Evolutionary conservation across 2,888 invertebrate species (phyloP).

Genomic region (Polydrusus pterygomalis): DNA sequence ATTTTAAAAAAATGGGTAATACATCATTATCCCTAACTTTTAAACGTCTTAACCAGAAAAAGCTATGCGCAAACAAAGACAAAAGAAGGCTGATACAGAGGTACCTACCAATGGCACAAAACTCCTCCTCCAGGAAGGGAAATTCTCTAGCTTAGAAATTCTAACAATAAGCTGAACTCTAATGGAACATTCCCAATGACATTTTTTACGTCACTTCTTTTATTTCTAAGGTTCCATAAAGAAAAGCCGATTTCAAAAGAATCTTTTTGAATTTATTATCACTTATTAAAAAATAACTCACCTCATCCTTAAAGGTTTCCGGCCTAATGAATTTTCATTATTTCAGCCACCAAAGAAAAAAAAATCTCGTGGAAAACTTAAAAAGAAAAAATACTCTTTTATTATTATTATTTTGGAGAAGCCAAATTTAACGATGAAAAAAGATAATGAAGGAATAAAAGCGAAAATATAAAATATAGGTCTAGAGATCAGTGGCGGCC

Average conservation of each 20-base stretch:
- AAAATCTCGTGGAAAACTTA: constrained; percentile 10
- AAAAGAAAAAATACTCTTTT: constrained; percentile 17
- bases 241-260: constrained; percentile 21
- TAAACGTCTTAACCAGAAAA: no score
- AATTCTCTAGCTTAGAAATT: background rate
- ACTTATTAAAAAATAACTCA: constrained; percentile 34
- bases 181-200: constrained; percentile 14
- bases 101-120: no score
- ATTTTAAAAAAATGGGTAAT: no score
- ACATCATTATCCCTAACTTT: no score
- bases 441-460: constrained; percentile 30
- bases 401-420: constrained; percentile 25
- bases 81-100: no score
- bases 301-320: constrained; percentile 28
- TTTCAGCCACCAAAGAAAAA: constrained; percentile 19
- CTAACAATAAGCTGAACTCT: background rate
- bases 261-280: constrained; percentile 31
- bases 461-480: constrained; percentile 30
- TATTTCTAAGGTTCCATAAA: constrained; percentile 4
- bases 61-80: no score
- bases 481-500: constrained; percentile 12
- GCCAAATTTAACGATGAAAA: constrained; percentile 32
- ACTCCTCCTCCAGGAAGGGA: no score
- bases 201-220: constrained; percentile 7
- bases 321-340: constrained; percentile 27